These are phyloP conservation scores for Trogon surrucura DNA, from an alignment of 2,113 vertebrate species.

Conservation along the genomic window DNA sequence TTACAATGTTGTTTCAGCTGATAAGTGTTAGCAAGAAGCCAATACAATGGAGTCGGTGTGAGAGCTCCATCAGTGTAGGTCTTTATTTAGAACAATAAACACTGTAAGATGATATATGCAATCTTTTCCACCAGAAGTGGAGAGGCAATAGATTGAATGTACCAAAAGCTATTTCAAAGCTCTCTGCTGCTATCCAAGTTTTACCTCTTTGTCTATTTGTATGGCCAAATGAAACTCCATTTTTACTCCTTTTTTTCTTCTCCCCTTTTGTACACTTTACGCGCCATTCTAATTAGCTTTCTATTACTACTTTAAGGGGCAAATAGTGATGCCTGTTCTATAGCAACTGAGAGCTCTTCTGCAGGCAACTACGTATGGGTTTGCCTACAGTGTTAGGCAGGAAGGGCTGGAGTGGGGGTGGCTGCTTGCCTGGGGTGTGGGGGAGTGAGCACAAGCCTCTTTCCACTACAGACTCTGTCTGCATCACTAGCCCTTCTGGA, in stretches of 20 bases:
- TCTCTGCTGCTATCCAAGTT: conserved; percentile 17
- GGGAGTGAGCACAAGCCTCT: not conserved
- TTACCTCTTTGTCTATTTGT: conserved; percentile 31
- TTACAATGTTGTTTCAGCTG: conserved; percentile 43
- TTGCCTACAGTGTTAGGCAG: not conserved
- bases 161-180: conserved; percentile 15
- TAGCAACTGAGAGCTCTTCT: not conserved
- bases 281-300: conserved; percentile 48
- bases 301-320: conserved; percentile 1
- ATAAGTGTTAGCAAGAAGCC: conserved; percentile 38
- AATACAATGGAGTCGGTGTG: conserved; percentile 21
- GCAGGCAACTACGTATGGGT: not conserved
- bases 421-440: not conserved
- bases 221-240: not conserved
- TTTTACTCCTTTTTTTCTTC: conserved; percentile 2
- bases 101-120: conserved; percentile 5
- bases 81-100: conserved; percentile 33
- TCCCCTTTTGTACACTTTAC: not conserved
- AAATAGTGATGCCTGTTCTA: not conserved
- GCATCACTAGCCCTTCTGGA: not conserved
- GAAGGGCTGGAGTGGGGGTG: not conserved
- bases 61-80: conserved; percentile 19
- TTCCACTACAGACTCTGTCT: not conserved
- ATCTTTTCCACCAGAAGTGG: conserved; percentile 29
- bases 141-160: not conserved